Evolutionary conservation across 2,113 vertebrate species (phyloP).

Genomic region (Semnornis frantzii): DNA sequence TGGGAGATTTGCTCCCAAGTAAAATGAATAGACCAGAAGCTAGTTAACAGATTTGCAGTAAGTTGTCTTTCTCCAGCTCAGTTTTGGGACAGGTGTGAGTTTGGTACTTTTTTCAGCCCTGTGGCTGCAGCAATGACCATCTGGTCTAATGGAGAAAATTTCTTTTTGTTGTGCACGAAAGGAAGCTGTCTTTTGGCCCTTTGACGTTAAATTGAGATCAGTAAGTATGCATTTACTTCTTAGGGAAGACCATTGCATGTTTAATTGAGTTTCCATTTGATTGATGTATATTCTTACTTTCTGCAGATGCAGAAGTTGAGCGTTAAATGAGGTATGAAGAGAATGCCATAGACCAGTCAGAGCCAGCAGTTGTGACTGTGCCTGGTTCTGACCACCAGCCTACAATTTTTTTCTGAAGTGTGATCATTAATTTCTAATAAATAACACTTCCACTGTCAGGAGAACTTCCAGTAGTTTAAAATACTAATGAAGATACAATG

Average conservation of each 20-base stretch:
- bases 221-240: neutral
- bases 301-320: neutral
- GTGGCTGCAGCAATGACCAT: neutral
- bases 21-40: neutral
- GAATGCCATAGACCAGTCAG: neutral
- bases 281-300: neutral
- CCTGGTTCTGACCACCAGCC: neutral
- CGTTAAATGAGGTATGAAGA: neutral
- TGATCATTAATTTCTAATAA: neutral
- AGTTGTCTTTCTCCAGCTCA: neutral
- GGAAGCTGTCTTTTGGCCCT: neutral
- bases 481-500: neutral
- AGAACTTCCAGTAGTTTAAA: neutral
- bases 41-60: neutral
- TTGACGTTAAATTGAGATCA: neutral
- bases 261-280: conserved; percentile 12
- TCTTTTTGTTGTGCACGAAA: neutral
- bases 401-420: neutral
- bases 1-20: neutral
- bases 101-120: neutral
- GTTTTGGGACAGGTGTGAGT: neutral
- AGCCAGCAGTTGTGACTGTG: neutral
- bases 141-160: neutral
- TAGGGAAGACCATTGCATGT: neutral
- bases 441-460: neutral